Evolutionary conservation across 2,888 invertebrate species (phyloP).

Genomic region (Clostera curtula): DNA sequence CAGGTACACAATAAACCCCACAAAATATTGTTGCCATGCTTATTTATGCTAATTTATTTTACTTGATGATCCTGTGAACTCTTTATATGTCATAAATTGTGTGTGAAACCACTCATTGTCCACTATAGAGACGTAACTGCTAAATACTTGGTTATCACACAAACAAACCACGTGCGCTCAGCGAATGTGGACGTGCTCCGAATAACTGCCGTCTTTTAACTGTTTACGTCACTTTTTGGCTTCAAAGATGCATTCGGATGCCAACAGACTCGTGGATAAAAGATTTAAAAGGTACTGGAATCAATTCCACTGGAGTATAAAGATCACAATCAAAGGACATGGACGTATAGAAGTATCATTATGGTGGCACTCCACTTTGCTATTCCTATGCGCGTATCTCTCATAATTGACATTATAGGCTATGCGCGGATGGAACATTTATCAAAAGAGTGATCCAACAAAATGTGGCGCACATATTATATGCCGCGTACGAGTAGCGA

Average conservation of each 20-base stretch:
- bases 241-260: slow-evolving; percentile 40
- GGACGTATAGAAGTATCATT: too few relatives aligned
- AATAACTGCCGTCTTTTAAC: slow-evolving; percentile 39
- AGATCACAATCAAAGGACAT: too few relatives aligned
- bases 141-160: slow-evolving; percentile 26
- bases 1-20: neutral
- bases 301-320: slow-evolving; percentile 34
- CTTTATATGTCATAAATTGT: neutral
- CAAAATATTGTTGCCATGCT: neutral
- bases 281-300: slow-evolving; percentile 24
- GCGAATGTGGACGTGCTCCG: slow-evolving; percentile 40
- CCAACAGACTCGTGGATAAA: slow-evolving; percentile 36
- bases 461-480: too few relatives aligned
- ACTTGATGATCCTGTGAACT: too few relatives aligned
- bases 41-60: too few relatives aligned
- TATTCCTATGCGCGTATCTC: too few relatives aligned
- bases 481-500: too few relatives aligned
- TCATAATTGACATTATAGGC: too few relatives aligned
- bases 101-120: too few relatives aligned
- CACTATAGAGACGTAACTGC: slow-evolving; percentile 8
- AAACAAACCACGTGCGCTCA: slow-evolving; percentile 31
- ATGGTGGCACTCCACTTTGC: too few relatives aligned
- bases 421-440: too few relatives aligned
- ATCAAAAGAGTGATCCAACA: too few relatives aligned
- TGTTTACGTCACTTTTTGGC: slow-evolving; percentile 54